phyloP scores from a whole-genome alignment of 2,113 vertebrate species.

The Euleptes europaea region DNA sequence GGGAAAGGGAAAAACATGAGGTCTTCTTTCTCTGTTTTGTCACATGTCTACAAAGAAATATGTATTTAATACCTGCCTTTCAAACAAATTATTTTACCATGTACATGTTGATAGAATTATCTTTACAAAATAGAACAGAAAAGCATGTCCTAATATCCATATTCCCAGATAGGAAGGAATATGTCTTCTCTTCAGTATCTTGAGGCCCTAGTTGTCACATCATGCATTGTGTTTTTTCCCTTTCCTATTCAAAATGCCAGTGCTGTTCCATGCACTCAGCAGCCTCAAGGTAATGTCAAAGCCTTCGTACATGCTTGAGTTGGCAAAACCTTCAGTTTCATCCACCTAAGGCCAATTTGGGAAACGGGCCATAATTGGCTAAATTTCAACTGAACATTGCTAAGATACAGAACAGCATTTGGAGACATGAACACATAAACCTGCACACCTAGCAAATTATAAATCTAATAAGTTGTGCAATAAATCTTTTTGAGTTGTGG shows the following conservation, averaged over 20 bases:
- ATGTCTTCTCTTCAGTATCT: background rate
- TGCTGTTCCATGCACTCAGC: background rate
- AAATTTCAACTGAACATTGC: background rate
- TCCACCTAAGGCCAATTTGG: background rate
- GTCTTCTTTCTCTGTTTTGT: background rate
- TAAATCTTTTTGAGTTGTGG: too few species aligned
- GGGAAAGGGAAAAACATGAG: background rate
- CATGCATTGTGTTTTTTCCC: background rate
- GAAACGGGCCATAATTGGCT: background rate
- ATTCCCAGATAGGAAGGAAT: background rate
- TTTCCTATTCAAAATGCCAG: background rate
- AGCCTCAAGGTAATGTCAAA: background rate
- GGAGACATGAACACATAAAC: too few species aligned
- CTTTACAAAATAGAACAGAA: background rate
- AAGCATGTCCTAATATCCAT: background rate
- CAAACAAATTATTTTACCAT: background rate
- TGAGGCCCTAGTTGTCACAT: background rate
- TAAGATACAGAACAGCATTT: background rate
- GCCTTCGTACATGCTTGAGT: background rate
- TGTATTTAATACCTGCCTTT: background rate
- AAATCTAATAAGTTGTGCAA: too few species aligned
- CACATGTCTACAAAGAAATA: background rate
- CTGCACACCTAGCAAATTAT: too few species aligned
- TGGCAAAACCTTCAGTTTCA: background rate
- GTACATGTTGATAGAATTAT: background rate